Evolutionary conservation across 2,113 vertebrate genomes (phyloP).

Genomic region (Halichoeres trimaculatus): DNA sequence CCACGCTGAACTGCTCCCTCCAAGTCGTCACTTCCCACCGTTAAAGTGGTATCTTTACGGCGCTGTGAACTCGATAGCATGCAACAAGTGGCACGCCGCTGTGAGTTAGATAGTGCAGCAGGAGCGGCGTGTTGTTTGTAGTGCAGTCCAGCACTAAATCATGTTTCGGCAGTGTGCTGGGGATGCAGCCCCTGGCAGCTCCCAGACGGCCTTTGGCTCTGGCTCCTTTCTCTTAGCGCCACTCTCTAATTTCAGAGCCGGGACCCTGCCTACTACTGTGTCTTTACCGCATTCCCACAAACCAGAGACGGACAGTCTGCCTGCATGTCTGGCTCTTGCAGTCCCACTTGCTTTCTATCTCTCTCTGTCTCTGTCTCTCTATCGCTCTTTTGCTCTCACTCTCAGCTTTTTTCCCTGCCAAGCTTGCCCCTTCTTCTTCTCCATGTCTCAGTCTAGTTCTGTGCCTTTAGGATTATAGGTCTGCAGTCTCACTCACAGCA

Average conservation of each 20-base stretch:
- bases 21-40: conserved; percentile 60
- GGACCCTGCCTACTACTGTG: conserved; percentile 78
- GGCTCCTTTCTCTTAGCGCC: conserved; percentile 75
- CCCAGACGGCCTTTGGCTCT: conserved; percentile 76
- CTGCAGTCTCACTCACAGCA: conserved; percentile 71
- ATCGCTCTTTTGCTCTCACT: conserved; percentile 49
- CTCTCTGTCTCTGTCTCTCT: conserved; percentile 49
- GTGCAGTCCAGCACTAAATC: conserved; percentile 72
- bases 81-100: conserved; percentile 41
- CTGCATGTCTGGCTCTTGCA: conserved; percentile 71
- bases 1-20: conserved; percentile 51
- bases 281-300: conserved; percentile 80
- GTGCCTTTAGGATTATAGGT: conserved; percentile 70
- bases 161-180: conserved; percentile 64
- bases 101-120: conserved; percentile 50
- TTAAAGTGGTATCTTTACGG: conserved; percentile 66
- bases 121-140: conserved; percentile 56
- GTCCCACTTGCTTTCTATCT: conserved; percentile 44
- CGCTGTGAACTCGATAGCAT: conserved; percentile 59
- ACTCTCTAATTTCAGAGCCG: conserved; percentile 81
- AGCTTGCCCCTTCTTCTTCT: conserved; percentile 55
- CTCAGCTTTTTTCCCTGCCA: conserved; percentile 44
- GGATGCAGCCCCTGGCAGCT: conserved; percentile 78
- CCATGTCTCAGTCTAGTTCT: conserved; percentile 54
- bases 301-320: conserved; percentile 81